Conservation (phyloP, 2,888 invertebrate species). For the Parnassius mnemosyne region DNA sequence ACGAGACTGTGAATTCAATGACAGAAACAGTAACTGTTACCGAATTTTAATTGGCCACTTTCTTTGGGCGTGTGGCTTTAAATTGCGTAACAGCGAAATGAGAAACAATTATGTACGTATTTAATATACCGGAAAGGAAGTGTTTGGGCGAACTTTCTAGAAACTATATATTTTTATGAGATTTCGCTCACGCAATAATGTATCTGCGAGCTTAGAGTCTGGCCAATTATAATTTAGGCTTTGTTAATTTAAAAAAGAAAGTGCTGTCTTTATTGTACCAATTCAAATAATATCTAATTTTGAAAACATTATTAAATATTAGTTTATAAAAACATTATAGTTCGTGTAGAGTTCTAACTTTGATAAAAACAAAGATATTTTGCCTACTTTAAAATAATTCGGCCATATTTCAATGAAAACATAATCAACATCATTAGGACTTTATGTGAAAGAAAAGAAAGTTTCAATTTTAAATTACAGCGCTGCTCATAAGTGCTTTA, state of each 20-base stretch:
- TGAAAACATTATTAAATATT: not conserved
- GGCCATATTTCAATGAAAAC: no score
- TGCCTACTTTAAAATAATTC: no score
- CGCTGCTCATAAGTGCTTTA: no score
- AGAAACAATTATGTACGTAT: conserved; percentile 74
- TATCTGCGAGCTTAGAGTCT: conserved; percentile 15
- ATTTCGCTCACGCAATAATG: conserved; percentile 58
- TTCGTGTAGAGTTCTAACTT: no score
- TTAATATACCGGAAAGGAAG: conserved; percentile 66
- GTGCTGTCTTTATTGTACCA: conserved; percentile 4
- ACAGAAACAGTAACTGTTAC: conserved; percentile 40
- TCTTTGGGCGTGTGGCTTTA: conserved; percentile 56
- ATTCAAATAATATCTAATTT: not conserved
- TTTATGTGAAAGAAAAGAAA: no score
- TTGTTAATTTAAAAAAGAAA: conserved; percentile 21
- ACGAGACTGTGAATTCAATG: conserved; percentile 26
- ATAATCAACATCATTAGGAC: no score
- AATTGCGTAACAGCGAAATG: conserved; percentile 63
- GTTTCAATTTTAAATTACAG: no score
- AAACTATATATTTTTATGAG: conserved; percentile 49
- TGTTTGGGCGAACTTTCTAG: conserved; percentile 64
- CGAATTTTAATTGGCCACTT: conserved; percentile 74
- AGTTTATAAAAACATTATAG: no score
- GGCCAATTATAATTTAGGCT: conserved; percentile 9
- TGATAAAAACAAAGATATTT: no score